Percentiles rank a stretch among this genome's conserved stretches.
Conservation (phyloP, 1,140 invertebrate species). For the Drosophila ananassae region DNA sequence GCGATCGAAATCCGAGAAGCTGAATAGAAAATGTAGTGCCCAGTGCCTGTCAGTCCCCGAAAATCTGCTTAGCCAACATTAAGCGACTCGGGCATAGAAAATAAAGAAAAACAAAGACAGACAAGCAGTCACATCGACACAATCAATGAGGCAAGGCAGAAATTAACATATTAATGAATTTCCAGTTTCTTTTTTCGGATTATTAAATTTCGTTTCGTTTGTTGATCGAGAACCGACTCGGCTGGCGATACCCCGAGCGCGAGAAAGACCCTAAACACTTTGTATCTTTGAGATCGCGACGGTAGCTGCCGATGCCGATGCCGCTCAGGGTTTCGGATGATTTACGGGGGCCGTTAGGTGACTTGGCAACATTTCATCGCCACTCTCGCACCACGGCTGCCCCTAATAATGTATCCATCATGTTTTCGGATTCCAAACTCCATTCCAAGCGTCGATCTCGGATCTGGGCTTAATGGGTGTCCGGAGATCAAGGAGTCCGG, state of each 20-base stretch:
- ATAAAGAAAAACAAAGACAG: conserved; percentile 4
- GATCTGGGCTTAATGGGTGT: conserved; percentile 9
- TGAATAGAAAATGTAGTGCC: not conserved
- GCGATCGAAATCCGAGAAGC: conserved; percentile 42
- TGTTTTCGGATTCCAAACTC: not conserved
- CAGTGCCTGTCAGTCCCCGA: conserved; percentile 15
- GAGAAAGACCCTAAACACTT: not conserved
- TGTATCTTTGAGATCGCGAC: not conserved
- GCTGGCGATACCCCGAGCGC: not conserved
- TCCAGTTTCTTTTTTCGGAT: conserved; percentile 68
- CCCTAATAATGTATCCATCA: conserved; percentile 3
- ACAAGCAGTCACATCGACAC: conserved; percentile 30
- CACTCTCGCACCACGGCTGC: not conserved
- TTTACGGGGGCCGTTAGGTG: conserved; percentile 13
- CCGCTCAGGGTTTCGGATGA: conserved; percentile 1
- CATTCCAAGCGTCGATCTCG: not conserved
- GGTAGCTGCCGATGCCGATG: not conserved
- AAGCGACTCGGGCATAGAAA: conserved; percentile 7
- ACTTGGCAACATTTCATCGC: conserved; percentile 4
- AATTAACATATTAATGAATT: conserved; percentile 82
- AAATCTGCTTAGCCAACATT: conserved; percentile 50
- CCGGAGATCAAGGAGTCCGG: conserved; percentile 11
- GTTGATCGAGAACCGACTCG: conserved; percentile 6
- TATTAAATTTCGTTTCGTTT: conserved; percentile 47
- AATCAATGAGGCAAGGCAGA: conserved; percentile 59